phyloP scores from a whole-genome alignment of 1,140 invertebrate species.

The Grapholita molesta region DNA sequence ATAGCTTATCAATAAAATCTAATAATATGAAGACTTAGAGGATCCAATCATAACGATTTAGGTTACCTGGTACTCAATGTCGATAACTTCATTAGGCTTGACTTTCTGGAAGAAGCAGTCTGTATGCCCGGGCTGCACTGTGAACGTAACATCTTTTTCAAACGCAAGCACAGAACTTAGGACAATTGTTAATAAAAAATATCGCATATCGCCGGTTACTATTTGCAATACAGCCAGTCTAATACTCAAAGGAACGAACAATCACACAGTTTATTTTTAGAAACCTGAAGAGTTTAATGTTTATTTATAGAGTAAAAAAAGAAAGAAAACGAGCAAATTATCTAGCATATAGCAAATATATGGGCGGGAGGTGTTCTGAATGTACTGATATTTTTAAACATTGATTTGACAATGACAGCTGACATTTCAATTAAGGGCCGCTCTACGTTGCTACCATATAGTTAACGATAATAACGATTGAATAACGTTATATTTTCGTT shows the following conservation, averaged over 20 bases:
- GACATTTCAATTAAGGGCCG: not conserved
- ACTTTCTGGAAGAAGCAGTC: constrained; percentile 85
- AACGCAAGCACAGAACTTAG: constrained; percentile 64
- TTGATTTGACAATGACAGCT: constrained; percentile 4
- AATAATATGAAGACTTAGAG: no score
- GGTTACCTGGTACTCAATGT: constrained; percentile 86
- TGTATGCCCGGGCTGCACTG: constrained; percentile 82
- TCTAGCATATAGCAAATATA: not conserved
- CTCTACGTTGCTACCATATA: not conserved
- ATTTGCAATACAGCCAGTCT: not conserved
- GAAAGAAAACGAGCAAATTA: constrained; percentile 23
- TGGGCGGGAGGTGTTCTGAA: constrained; percentile 16
- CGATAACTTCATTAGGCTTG: constrained; percentile 80
- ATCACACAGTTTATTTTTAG: constrained; percentile 27
- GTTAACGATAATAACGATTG: not conserved
- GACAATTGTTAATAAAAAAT: constrained; percentile 48
- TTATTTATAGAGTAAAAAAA: constrained; percentile 32
- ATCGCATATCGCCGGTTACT: constrained; percentile 47
- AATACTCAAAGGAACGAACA: not conserved
- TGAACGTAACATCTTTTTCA: constrained; percentile 84
- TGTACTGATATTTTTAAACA: constrained; percentile 20
- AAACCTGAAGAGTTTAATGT: constrained; percentile 21
- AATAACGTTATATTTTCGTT: constrained; percentile 4
- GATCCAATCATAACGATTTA: not conserved
- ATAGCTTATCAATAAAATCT: no score